Evolutionary conservation across 92 coral and sea anemone species (phyloP), one percentile per base, ranked within the genome.

Genomic region (Plumapathes pennacea): DNA sequence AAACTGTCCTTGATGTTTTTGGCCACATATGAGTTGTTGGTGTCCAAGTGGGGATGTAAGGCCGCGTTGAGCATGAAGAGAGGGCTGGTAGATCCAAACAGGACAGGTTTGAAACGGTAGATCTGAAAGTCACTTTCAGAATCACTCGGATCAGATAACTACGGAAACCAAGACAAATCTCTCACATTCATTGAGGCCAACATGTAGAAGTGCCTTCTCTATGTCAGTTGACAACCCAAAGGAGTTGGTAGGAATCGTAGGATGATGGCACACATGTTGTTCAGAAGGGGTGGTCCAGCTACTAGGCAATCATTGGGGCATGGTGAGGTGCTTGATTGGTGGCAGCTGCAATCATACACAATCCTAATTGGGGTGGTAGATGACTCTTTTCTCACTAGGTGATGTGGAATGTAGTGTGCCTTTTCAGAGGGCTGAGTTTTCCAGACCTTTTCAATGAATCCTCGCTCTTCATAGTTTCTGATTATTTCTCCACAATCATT

Each of bases 261-360:
- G 12, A 74, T 44, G 24, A 65, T 74, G 11, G 71, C 36, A 11
- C 47, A 29, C 66, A 66, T 45, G 50, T 74, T 64, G 32, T 22
- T 44, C 14, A 29, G 59, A 46, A 59, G 17, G 26, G 77, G 67
- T 24, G 82, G 77, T 25, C 72, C 82, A 25, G 51, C 69, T 24
- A 43, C 12, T 9, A 74, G 77, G 20, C 76, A 81, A 24, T 74
- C 82, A 26, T 80, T 73, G 22, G 71, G 36, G 33, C 65, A 43
- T 23, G 76, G 57, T 14, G 36, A 24, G 34, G 58, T 42, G 12
- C 46, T 11, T 0, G 44, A 25, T 10, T 56, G 69, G 44, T 45
- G 54, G 42, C 71, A 63, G 57, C 88, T 65, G 54, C 88, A 81
- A 32, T 74, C 82, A 23, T 41, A 74, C 22, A 81, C 72, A 20